Evolutionary conservation across 2,888 invertebrate species (phyloP).

Genomic region (Cylindroiulus punctatus): DNA sequence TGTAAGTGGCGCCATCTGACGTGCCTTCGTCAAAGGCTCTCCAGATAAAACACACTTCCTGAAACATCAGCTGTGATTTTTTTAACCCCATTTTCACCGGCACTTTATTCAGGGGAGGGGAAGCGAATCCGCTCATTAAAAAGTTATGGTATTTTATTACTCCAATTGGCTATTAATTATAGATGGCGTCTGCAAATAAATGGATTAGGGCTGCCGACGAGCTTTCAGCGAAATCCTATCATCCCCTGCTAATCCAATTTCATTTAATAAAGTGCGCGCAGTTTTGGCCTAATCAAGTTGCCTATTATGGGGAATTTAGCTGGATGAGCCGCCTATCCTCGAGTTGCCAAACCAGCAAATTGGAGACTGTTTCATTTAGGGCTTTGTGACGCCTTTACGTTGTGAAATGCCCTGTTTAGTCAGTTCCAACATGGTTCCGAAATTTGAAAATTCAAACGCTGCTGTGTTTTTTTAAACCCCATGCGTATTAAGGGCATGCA

Average conservation of each 20-base stretch:
- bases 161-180: conserved; percentile 31
- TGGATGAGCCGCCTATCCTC: neutral
- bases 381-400: no score
- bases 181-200: conserved; percentile 20
- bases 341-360: neutral
- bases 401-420: no score
- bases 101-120: neutral
- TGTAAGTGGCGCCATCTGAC: conserved; percentile 24
- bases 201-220: conserved; percentile 22
- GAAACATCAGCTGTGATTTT: neutral
- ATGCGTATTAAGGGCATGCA: no score
- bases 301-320: conserved; percentile 7
- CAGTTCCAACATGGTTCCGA: no score
- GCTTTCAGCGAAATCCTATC: conserved; percentile 28
- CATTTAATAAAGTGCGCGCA: conserved; percentile 42
- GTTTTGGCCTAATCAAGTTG: conserved; percentile 36
- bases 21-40: neutral
- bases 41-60: neutral
- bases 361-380: no score
- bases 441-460: no score
- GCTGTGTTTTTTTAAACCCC: no score
- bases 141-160: conserved; percentile 30
- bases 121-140: neutral
- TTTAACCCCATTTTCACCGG: neutral
- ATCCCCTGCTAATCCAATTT: conserved; percentile 40